These are phyloP conservation scores for Anthophora plumipes DNA, from an alignment of 2,888 invertebrate species.

Conservation along the genomic window DNA sequence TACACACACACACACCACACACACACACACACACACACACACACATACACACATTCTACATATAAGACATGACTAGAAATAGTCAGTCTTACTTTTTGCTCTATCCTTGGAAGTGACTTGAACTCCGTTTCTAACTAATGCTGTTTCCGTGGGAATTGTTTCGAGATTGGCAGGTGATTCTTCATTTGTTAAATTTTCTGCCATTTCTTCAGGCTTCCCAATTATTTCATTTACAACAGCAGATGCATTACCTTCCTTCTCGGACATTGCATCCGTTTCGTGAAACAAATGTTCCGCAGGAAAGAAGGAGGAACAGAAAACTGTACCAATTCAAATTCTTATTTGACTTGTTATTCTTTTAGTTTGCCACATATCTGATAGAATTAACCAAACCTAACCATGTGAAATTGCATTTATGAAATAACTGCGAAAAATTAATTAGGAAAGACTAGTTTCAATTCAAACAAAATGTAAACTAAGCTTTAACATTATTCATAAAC, in stretches of 20 bases:
- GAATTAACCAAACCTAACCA: too few species aligned
- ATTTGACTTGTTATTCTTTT: not conserved
- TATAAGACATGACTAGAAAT: not conserved
- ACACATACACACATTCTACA: not conserved
- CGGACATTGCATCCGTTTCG: constrained; percentile 36
- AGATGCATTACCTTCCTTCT: constrained; percentile 28
- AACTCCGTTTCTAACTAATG: constrained; percentile 64
- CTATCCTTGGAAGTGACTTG: constrained; percentile 68
- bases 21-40: too few species aligned
- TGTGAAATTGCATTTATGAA: too few species aligned
- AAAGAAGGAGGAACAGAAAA: not conserved
- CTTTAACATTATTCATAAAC: too few species aligned
- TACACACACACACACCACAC: too few species aligned
- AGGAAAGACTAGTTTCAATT: too few species aligned
- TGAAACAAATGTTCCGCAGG: too few species aligned
- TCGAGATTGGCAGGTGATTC: constrained; percentile 71
- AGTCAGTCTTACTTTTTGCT: constrained; percentile 70
- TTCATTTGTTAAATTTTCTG: constrained; percentile 61
- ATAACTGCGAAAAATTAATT: too few species aligned
- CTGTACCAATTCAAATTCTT: not conserved
- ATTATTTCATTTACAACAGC: constrained; percentile 7
- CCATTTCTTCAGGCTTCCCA: constrained; percentile 56
- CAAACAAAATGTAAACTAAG: too few species aligned
- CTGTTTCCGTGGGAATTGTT: constrained; percentile 61
- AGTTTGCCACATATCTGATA: not conserved